phyloP scores from a whole-genome alignment of 2,888 invertebrate genomes.

The Cyclophora punctaria region DNA sequence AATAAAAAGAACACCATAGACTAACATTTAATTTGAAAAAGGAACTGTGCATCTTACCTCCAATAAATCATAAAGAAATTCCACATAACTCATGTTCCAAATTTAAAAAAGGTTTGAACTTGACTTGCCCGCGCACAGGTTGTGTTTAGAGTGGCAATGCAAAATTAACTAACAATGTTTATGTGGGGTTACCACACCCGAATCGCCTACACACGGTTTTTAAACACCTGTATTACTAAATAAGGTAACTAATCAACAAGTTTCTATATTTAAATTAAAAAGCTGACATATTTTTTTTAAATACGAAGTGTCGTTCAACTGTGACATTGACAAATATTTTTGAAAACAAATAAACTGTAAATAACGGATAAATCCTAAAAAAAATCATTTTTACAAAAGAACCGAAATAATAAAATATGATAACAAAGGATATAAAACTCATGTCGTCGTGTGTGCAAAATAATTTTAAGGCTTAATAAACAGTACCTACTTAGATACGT shows the following conservation, averaged over 20 bases:
- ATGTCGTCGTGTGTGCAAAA: no score
- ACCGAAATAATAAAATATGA: no score
- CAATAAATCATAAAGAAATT: conserved; percentile 56
- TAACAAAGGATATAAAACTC: no score
- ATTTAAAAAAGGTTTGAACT: conserved; percentile 14
- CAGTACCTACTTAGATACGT: conserved; percentile 1
- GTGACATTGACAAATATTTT: conserved; percentile 14
- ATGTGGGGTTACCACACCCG: conserved; percentile 52
- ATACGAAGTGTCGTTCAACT: conserved; percentile 2
- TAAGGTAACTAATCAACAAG: conserved; percentile 23
- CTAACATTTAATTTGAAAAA: no score
- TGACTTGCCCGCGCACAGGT: conserved; percentile 36
- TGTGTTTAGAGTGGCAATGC: conserved; percentile 43
- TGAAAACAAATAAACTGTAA: not conserved
- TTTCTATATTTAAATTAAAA: conserved; percentile 18
- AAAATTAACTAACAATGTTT: conserved; percentile 42
- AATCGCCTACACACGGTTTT: conserved; percentile 44
- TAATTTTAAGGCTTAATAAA: not conserved
- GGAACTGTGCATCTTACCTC: conserved; percentile 39
- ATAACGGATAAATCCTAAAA: no score
- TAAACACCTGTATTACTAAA: conserved; percentile 18
- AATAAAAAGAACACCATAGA: no score
- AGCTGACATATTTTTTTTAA: conserved; percentile 2
- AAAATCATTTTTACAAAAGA: no score
- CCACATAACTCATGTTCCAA: conserved; percentile 54